Conservation (phyloP, 2,113 vertebrate genomes). For the Gobiocypris rarus region DNA sequence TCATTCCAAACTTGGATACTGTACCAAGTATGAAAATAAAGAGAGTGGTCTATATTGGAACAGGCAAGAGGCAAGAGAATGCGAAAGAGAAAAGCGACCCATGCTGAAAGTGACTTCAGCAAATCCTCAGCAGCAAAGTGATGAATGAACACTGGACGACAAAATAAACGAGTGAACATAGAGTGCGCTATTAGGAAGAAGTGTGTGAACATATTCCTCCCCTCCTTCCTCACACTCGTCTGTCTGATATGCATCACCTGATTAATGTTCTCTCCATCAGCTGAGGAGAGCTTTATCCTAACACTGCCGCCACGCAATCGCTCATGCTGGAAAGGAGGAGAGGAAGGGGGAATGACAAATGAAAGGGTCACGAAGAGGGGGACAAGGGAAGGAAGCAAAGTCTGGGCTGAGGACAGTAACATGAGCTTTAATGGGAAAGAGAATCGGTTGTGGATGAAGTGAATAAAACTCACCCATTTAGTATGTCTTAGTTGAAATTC, state of each 20-base stretch:
- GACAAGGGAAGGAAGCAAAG: slow-evolving; percentile 41
- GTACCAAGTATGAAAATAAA: slow-evolving; percentile 39
- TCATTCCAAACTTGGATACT: background rate
- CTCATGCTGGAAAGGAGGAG: slow-evolving; percentile 79
- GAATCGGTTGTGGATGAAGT: slow-evolving; percentile 19
- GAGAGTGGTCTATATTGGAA: slow-evolving; percentile 30
- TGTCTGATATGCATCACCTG: slow-evolving; percentile 92
- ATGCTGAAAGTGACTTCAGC: background rate
- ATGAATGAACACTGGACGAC: slow-evolving; percentile 86
- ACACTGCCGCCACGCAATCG: slow-evolving; percentile 79
- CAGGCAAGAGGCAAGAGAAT: slow-evolving; percentile 32
- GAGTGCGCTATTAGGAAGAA: slow-evolving; percentile 90
- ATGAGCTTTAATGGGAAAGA: slow-evolving; percentile 46
- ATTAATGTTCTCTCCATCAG: slow-evolving; percentile 93
- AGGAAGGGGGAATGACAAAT: slow-evolving; percentile 60
- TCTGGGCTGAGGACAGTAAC: slow-evolving; percentile 44
- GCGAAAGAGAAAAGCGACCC: slow-evolving; percentile 44
- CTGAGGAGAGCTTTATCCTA: slow-evolving; percentile 81
- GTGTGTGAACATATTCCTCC: slow-evolving; percentile 87
- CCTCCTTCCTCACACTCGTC: slow-evolving; percentile 60
- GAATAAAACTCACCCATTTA: slow-evolving; percentile 20
- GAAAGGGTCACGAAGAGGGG: slow-evolving; percentile 72
- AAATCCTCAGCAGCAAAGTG: slow-evolving; percentile 81
- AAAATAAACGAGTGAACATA: slow-evolving; percentile 93
- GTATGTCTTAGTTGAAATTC: background rate